Evolutionary conservation across 2,888 invertebrate species (phyloP).

Genomic region (Spisula solida): DNA sequence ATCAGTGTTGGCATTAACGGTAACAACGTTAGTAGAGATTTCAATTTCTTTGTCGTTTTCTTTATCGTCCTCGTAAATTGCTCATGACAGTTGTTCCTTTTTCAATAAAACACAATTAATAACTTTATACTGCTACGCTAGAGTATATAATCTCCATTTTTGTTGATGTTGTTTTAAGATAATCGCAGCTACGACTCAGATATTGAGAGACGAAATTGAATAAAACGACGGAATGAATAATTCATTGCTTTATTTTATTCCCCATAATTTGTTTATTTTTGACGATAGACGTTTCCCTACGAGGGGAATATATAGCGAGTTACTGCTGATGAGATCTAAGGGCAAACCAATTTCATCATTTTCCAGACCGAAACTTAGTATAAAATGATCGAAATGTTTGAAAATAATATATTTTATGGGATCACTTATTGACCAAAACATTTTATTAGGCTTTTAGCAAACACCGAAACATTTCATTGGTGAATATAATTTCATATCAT

Average conservation of each 20-base stretch:
- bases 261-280: slow-evolving; percentile 57
- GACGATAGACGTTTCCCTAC: slow-evolving; percentile 29
- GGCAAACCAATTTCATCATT: slow-evolving; percentile 32
- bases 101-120: slow-evolving; percentile 46
- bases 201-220: slow-evolving; percentile 49
- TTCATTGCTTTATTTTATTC: slow-evolving; percentile 53
- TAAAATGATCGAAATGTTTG: slow-evolving; percentile 43
- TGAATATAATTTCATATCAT: background rate
- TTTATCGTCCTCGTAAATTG: slow-evolving; percentile 36
- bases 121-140: slow-evolving; percentile 37
- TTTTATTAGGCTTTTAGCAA: slow-evolving; percentile 30
- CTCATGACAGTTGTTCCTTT: slow-evolving; percentile 36
- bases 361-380: slow-evolving; percentile 32
- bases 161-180: slow-evolving; percentile 41
- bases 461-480: slow-evolving; percentile 10
- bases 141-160: slow-evolving; percentile 46
- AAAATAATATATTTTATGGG: slow-evolving; percentile 37
- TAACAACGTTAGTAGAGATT: slow-evolving; percentile 37
- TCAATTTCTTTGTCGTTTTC: slow-evolving; percentile 31
- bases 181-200: slow-evolving; percentile 41
- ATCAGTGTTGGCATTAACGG: slow-evolving; percentile 56
- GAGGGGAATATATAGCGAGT: slow-evolving; percentile 24
- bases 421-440: slow-evolving; percentile 29
- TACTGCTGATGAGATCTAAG: slow-evolving; percentile 22
- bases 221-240: slow-evolving; percentile 53